Evolutionary conservation across 2,113 vertebrate genomes (phyloP), one percentile per base, ranked within the genome.

Genomic region (Perca schrenkii): DNA sequence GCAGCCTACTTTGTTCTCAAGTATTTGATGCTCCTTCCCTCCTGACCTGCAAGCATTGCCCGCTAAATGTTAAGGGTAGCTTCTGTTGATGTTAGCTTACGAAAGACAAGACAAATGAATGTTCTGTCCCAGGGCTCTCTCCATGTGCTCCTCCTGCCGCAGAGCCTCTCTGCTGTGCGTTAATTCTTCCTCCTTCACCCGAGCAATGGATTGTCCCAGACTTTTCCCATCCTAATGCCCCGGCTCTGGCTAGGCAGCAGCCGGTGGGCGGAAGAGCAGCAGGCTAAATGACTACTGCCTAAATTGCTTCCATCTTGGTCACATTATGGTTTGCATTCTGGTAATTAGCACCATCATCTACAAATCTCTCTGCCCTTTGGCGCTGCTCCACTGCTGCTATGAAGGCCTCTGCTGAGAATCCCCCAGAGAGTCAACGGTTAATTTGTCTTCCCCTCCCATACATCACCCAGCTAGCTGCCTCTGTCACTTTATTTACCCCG

Each of bases 291-390:
- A 96, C 96, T 95, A 94, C 92, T 95, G 92, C 92, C 93, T 93
- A 96, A 95, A 97, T 97, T 97, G 95, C 95, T 97, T 97, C 96
- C 97, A 96, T 97, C 95, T 96, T 97, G 95, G 92, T 95, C 92
- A 71, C 95, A 96, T 96, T 95, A 95, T 95, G 94, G 95, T 94
- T 94, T 92, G 93, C 90, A 95, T 97, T 97, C 96, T 96, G 95
- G 94, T 97, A 97, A 97, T 97, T 97, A 97, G 96, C 95, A 95
- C 95, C 96, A 95, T 96, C 96, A 95, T 96, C 95, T 95, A 94
- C 96, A 96, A 96, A 96, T 95, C 95, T 95, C 94, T 95, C 92
- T 95, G 95, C 96, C 96, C 96, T 94, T 96, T 95, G 95, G 96
- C 96, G 91, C 92, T 93, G 91, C 92, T 93, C 90, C 93, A 94